Conservation (phyloP, 2,888 invertebrate genomes). For the Chloroclysta siterata region DNA sequence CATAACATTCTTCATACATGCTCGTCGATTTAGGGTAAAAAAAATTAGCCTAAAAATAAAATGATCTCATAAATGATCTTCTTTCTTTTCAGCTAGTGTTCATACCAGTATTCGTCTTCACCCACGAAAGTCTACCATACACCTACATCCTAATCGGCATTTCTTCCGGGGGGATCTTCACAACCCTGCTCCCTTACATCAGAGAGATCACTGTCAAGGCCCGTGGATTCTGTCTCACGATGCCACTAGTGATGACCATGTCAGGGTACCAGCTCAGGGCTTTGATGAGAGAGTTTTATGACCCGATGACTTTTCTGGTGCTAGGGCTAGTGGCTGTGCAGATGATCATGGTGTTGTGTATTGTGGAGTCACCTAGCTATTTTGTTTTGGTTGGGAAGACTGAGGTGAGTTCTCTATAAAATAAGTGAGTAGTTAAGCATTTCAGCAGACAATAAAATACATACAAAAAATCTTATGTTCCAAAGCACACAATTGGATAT, state of each 20-base stretch:
- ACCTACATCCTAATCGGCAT: constrained; percentile 63
- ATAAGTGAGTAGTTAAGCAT: too few relatives aligned
- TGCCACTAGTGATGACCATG: constrained; percentile 61
- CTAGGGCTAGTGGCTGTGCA: constrained; percentile 61
- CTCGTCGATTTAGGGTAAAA: too few relatives aligned
- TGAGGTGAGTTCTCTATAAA: constrained; percentile 57
- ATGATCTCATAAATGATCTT: too few relatives aligned
- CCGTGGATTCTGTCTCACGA: constrained; percentile 53
- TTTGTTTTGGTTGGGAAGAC: constrained; percentile 62
- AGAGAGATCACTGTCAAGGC: constrained; percentile 57
- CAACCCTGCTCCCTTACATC: constrained; percentile 64
- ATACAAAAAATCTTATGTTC: too few relatives aligned
- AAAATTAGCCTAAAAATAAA: too few relatives aligned
- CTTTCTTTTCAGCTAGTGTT: constrained; percentile 26
- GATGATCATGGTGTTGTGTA: constrained; percentile 55
- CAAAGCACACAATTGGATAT: too few relatives aligned
- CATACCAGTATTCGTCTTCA: constrained; percentile 23
- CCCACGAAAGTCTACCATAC: constrained; percentile 29
- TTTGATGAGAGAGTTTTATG: constrained; percentile 18
- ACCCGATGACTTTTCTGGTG: constrained; percentile 55
- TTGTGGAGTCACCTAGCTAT: constrained; percentile 68
- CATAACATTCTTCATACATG: too few relatives aligned
- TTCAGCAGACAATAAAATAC: too few relatives aligned
- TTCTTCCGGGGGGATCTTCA: constrained; percentile 64
- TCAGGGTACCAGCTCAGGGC: constrained; percentile 48